These are phyloP conservation scores for Eristalis tenax DNA, from an alignment of 2,888 invertebrate species.

Conservation along the genomic window DNA sequence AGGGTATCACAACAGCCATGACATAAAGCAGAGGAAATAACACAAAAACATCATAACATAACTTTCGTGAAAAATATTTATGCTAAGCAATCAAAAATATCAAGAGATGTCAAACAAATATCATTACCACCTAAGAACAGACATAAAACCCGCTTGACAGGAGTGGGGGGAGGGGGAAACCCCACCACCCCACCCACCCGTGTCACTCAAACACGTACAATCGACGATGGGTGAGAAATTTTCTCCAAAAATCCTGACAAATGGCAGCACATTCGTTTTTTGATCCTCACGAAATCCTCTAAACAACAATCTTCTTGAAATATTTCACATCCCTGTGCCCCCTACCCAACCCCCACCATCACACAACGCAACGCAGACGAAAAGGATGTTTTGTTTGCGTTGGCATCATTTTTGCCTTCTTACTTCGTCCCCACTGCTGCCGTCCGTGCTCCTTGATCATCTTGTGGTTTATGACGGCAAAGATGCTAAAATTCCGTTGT, in stretches of 20 bases:
- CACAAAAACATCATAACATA: conserved; percentile 11
- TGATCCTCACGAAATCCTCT: conserved; percentile 42
- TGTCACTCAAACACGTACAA: conserved; percentile 52
- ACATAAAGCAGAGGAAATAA: conserved; percentile 11
- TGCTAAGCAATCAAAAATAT: conserved; percentile 69
- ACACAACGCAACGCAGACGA: neutral
- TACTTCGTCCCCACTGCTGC: conserved; percentile 10
- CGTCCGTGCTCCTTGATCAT: conserved; percentile 2
- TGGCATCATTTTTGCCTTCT: conserved; percentile 65
- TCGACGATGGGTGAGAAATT: conserved; percentile 45
- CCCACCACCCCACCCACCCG: too few species aligned
- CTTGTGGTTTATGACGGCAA: conserved; percentile 68
- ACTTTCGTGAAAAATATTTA: conserved; percentile 60
- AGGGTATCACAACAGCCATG: neutral
- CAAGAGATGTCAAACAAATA: conserved; percentile 71
- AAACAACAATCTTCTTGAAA: conserved; percentile 40
- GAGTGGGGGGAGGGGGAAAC: too few species aligned
- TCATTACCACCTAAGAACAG: conserved; percentile 68
- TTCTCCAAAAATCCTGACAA: conserved; percentile 64
- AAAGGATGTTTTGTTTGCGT: conserved; percentile 66
- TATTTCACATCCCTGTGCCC: neutral
- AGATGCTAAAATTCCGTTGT: conserved; percentile 61
- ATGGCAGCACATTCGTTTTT: conserved; percentile 57
- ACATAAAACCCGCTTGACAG: conserved; percentile 19
- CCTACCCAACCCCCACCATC: neutral